A percentile compares a stretch with the other conserved stretches of the same genome.
phyloP scores from a whole-genome alignment of 2,888 invertebrate species.

The Incurvaria masculella region DNA sequence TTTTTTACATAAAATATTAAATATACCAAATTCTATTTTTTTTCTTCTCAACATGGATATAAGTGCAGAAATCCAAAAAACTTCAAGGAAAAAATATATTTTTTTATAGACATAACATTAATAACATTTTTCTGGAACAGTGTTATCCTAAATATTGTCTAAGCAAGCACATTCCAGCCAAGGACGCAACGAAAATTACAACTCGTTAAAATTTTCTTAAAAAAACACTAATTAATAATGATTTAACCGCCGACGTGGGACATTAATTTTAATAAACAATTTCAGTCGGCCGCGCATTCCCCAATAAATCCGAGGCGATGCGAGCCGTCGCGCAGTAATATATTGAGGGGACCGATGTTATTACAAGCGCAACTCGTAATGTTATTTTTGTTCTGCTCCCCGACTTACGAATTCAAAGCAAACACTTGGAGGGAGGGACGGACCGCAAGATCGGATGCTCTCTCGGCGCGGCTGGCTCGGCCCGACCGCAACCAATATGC shows the following conservation, averaged over 20 bases:
- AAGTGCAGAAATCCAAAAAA: too few relatives aligned
- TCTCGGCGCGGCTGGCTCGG: neutral
- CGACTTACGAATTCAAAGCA: constrained; percentile 1
- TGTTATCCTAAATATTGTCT: too few relatives aligned
- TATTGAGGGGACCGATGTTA: constrained; percentile 51
- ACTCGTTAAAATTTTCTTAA: neutral
- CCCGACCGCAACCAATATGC: neutral
- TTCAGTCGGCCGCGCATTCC: neutral
- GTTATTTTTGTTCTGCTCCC: constrained; percentile 47
- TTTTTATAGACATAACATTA: too few relatives aligned
- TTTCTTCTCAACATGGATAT: too few relatives aligned
- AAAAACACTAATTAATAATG: neutral
- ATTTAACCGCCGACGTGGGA: neutral
- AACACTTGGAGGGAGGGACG: neutral
- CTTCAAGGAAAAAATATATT: too few relatives aligned
- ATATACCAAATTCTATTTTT: too few relatives aligned
- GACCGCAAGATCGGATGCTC: neutral
- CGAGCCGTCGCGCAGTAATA: constrained; percentile 49
- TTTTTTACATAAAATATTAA: too few relatives aligned
- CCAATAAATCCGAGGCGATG: constrained; percentile 39
- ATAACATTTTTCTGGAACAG: too few relatives aligned
- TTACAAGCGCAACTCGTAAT: constrained; percentile 48
- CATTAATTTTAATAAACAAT: neutral
- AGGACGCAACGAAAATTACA: too few relatives aligned
- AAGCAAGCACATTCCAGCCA: too few relatives aligned